Base-by-base conservation (phyloP, 2,113 vertebrate species). In the Cheirogaleus medius region DNA sequence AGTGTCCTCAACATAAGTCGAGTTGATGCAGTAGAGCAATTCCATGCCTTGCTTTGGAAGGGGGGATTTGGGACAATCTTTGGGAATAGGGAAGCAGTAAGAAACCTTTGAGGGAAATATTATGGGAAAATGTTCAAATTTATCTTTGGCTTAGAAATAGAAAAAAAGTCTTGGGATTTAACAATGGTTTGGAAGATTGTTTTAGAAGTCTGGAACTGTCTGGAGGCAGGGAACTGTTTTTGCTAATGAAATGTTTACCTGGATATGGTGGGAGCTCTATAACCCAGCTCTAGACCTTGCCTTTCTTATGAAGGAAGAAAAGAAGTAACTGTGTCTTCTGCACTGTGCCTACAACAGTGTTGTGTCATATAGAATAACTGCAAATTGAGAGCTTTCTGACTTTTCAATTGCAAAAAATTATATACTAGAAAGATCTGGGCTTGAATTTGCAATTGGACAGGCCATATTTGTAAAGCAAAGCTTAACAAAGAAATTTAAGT, bases 391-490 rank as follows among this genome's bases (percentile, higher is more conserved):
- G 29, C n/a, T 84, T 63, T 39, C 17, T n/a, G 29, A 54, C 7
- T 21, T 78, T 68, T 23, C 42, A 66, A 60, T 73, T 60, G 8
- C 58, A 49, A 73, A 32, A 32, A 44, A 81, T 32, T 32, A 66
- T 54, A 25, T 6, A 63, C 18, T 54, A 58, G 23, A 64, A 77
- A 94, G 21, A 73, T 1, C 37, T 44, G 8, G 39, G 42, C 23
- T 9, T 81, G 13, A 64, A 54, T 95, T 64, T 78, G 29, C 25
- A 74, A 86, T 1, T 2, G 3, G 60, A 47, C 8, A 74, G 58
- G 66, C 37, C 63, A 66, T 63, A 39, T 87, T 76, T 76, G 25
- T 77, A 96, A 91, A 81, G 73, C 81, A 88, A 88, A 94, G 47
- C 29, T 94, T 81, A 80, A 89, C 56, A 60, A 1, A 91, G 44